These are phyloP conservation scores for Erannis defoliaria DNA, from an alignment of 2,888 invertebrate genomes.

Conservation along the genomic window DNA sequence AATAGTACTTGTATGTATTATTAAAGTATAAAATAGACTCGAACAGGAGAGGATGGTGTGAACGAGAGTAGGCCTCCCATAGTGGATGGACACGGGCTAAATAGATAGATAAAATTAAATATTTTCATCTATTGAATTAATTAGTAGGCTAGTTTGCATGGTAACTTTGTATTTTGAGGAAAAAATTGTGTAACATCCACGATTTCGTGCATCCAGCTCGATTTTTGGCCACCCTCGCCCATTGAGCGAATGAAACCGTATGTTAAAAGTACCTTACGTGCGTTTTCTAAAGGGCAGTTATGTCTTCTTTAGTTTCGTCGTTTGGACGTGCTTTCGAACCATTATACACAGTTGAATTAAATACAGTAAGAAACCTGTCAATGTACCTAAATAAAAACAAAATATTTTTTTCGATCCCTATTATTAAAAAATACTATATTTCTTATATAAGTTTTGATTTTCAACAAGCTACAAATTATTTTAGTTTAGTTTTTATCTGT, in stretches of 20 bases:
- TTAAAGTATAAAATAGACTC: too few species aligned
- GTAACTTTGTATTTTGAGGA: too few species aligned
- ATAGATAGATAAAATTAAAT: too few species aligned
- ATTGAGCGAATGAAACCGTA: not conserved
- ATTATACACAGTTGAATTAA: not conserved
- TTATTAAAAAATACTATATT: not conserved
- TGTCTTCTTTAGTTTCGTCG: constrained; percentile 19
- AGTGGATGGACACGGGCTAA: too few species aligned
- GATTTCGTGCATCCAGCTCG: not conserved
- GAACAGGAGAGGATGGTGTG: too few species aligned
- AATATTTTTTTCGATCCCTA: not conserved
- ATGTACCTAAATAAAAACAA: too few species aligned
- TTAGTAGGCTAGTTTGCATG: too few species aligned
- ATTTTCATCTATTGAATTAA: too few species aligned
- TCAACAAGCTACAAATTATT: not conserved
- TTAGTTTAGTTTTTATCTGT: too few species aligned
- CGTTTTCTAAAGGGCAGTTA: constrained; percentile 9
- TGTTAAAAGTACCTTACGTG: not conserved
- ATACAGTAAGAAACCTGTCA: not conserved
- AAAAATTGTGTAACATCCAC: not conserved
- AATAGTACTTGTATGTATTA: too few species aligned
- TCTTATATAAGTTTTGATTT: not conserved
- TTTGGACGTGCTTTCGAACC: constrained; percentile 10
- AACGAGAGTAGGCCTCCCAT: too few species aligned
- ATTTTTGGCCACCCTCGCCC: not conserved